These are phyloP conservation scores for Heterodera filipjevi DNA, from an alignment of 2,888 invertebrate species.

Conservation along the genomic window DNA sequence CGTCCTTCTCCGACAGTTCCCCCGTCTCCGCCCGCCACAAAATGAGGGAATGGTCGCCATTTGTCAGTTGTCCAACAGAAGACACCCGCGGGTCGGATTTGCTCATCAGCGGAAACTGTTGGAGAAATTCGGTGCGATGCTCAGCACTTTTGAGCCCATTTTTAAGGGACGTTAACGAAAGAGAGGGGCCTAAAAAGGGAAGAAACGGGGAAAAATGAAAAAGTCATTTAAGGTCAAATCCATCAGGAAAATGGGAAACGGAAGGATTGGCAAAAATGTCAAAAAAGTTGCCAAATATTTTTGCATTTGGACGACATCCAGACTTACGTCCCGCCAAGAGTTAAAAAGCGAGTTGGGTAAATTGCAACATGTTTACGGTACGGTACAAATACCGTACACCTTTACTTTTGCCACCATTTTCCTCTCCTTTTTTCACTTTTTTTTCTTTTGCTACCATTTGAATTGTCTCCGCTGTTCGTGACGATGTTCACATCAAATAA, in stretches of 20 bases:
- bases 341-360: too few relatives aligned
- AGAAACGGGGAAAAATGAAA: neutral
- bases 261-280: neutral
- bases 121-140: neutral
- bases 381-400: too few relatives aligned
- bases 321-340: too few relatives aligned
- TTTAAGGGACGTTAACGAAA: neutral
- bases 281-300: neutral
- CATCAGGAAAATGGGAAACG: neutral
- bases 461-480: neutral
- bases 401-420: neutral
- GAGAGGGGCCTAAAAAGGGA: neutral
- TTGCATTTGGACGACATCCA: neutral
- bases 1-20: neutral
- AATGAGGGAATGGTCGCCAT: neutral
- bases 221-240: neutral
- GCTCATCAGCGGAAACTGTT: neutral
- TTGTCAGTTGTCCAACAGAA: neutral
- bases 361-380: too few relatives aligned
- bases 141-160: neutral
- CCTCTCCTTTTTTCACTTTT: neutral
- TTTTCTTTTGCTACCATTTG: conserved; percentile 1
- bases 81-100: conserved; percentile 2
- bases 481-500: conserved; percentile 16
- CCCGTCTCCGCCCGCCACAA: neutral